Conservation (phyloP, 2,797 vertebrate genomes). For the Cyclopterus lumpus region DNA sequence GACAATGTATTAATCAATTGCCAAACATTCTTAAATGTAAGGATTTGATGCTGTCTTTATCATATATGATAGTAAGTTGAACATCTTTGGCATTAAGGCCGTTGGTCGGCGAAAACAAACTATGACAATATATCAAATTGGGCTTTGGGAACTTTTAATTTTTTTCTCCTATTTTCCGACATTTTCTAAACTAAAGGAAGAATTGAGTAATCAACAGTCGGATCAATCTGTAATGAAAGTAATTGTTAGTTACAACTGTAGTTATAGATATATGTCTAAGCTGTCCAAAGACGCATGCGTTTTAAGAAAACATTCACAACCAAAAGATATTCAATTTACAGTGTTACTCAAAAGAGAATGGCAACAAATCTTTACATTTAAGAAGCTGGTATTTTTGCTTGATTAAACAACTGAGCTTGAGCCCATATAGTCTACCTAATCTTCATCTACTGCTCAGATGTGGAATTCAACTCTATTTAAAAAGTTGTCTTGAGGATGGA, state of each 20-base stretch:
- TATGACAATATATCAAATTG: neutral
- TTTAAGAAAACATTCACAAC: neutral
- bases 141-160: neutral
- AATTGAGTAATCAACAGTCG: neutral
- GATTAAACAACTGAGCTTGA: neutral
- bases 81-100: neutral
- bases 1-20: neutral
- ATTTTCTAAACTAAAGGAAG: neutral
- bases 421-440: neutral
- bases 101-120: neutral
- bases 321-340: neutral
- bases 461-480: neutral
- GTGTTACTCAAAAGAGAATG: neutral
- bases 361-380: neutral
- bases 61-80: neutral
- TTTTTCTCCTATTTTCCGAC: neutral
- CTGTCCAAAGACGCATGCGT: neutral
- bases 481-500: slow-evolving; percentile 2
- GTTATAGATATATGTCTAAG: neutral
- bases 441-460: slow-evolving; percentile 1
- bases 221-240: neutral
- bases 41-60: neutral
- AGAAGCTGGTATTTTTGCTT: neutral
- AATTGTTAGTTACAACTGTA: neutral
- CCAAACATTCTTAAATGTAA: neutral